These are phyloP conservation scores for Drosophila triauraria DNA, from an alignment of 1,140 invertebrate species.

Conservation along the genomic window DNA sequence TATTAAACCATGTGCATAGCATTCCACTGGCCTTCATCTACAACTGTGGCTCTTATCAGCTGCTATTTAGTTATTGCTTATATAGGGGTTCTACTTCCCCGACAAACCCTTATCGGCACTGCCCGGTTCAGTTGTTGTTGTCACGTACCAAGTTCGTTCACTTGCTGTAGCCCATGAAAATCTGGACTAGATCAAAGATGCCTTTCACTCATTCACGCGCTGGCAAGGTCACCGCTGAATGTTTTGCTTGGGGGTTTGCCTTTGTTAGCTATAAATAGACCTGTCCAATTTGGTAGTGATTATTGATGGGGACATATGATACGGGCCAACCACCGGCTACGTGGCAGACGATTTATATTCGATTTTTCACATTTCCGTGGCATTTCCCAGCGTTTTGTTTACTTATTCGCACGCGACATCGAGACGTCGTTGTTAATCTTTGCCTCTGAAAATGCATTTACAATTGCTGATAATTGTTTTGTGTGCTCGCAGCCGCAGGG, in stretches of 20 bases:
- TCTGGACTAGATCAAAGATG: constrained; percentile 38
- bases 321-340: constrained; percentile 4
- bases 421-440: constrained; percentile 17
- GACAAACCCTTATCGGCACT: constrained; percentile 29
- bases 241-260: constrained; percentile 36
- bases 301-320: constrained; percentile 33
- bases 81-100: constrained; percentile 18
- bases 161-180: constrained; percentile 25
- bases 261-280: constrained; percentile 46
- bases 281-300: constrained; percentile 42
- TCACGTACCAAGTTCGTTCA: constrained; percentile 51
- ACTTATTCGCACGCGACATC: constrained; percentile 37
- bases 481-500: neutral
- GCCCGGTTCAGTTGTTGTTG: constrained; percentile 8
- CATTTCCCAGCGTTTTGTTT: constrained; percentile 28
- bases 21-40: constrained; percentile 29
- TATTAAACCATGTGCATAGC: constrained; percentile 3
- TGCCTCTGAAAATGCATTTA: constrained; percentile 22
- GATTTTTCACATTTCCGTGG: constrained; percentile 6
- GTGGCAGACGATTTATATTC: constrained; percentile 8
- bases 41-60: constrained; percentile 35
- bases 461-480: constrained; percentile 36
- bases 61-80: constrained; percentile 15
- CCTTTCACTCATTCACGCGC: constrained; percentile 41
- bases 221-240: constrained; percentile 42